A percentile compares a stretch with the other conserved stretches of the same genome.
phyloP scores from a whole-genome alignment of 2,113 vertebrate species.

The Gymnogyps californianus region DNA sequence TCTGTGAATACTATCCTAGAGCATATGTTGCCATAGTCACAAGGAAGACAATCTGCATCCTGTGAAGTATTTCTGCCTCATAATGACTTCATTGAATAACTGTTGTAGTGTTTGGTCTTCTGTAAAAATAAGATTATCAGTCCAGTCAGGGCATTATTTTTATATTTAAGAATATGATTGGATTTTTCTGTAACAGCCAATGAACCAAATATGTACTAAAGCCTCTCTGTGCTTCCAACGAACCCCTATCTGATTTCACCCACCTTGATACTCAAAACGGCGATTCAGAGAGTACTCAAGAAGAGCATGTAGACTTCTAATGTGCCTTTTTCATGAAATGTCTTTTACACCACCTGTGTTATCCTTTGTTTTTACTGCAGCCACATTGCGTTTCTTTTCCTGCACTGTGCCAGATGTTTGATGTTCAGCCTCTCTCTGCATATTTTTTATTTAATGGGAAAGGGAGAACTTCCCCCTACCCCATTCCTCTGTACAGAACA shows the following conservation, averaged over 20 bases:
- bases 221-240: background rate
- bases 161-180: background rate
- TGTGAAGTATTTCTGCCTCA: background rate
- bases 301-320: background rate
- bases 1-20: background rate
- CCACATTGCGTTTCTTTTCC: background rate
- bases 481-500: background rate
- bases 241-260: background rate
- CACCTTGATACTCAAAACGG: background rate
- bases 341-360: background rate
- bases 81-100: slow-evolving; percentile 4
- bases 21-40: slow-evolving; percentile 27
- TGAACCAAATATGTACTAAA: background rate
- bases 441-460: background rate
- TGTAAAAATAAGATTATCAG: background rate
- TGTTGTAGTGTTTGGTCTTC: background rate
- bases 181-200: background rate
- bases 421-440: background rate
- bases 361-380: background rate
- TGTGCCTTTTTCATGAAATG: background rate
- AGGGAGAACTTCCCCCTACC: background rate
- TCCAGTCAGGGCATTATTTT: slow-evolving; percentile 27
- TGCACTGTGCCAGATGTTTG: background rate
- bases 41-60: background rate
- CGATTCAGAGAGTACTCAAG: background rate